Evolutionary conservation across 2,888 invertebrate genomes (phyloP), one percentile per base, ranked within the genome.

Genomic region (Drosophila heteroneura): DNA sequence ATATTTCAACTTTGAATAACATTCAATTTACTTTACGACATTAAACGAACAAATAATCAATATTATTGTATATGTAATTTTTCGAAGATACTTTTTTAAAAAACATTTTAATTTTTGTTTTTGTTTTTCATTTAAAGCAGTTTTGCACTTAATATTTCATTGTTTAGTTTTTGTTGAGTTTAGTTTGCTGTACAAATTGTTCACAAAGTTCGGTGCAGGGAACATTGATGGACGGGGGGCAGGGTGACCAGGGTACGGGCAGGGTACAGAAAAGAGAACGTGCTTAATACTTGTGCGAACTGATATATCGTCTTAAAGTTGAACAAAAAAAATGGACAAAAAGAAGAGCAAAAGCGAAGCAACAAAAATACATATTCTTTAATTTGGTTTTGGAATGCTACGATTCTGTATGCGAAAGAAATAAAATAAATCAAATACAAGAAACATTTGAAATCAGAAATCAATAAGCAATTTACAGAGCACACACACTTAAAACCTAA

Each of bases 401-500:
- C 76, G 82, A 86, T 86, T 86, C 81, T 79, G 76, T 82, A 82
- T 85, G 83, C 65, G 79, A 85, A 78, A 54, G 44, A 39, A 60
- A 51, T 5, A 22, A 16, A 26, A 70, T 59, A 47, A 53, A 70
- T 66, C 33, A 54, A 58, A 44, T 59, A 32, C 49, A 67, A 44
- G 28, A 56, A 41, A 14, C 33, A 16, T 58, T 30, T 30, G 2
- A 74, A 70, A 54, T 58, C 71, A 65, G 58, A 73, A 83, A 84
- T 71, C 70, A 71, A 82, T 78, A 78, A 81, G 74, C 76, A 73
- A 70, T 81, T 75, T 74, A 74, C 80, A 80, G 61, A 73, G 77
- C 82, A 76, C 70, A 79, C 82, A 79, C 78, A 83, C 87, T 89
- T 88, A 89, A 89, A 84, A 88, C 87, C 86, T 89, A 87, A 89